Evolutionary conservation across 2,888 invertebrate species (phyloP).

Genomic region (Drosophila siamana): DNA sequence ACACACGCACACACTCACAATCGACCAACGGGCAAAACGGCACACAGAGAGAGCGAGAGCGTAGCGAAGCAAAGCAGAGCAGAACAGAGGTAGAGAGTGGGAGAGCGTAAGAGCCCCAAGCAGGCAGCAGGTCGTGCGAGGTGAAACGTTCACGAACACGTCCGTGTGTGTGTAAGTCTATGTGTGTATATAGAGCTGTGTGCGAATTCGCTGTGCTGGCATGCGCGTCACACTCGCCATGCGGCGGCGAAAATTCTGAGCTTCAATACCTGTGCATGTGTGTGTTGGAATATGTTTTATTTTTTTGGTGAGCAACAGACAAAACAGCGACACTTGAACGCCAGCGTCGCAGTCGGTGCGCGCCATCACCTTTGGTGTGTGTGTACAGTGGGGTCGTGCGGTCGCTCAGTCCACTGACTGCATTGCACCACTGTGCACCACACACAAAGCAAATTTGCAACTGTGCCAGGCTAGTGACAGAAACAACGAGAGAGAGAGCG

Average conservation of each 20-base stretch:
- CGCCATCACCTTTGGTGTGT: constrained; percentile 33
- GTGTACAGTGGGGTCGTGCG: constrained; percentile 52
- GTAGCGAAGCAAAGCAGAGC: too few species aligned
- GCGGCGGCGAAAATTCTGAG: constrained; percentile 29
- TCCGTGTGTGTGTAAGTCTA: background rate
- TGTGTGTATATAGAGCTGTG: constrained; percentile 37
- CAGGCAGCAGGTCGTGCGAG: constrained; percentile 64
- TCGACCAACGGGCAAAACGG: constrained; percentile 33
- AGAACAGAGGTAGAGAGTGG: constrained; percentile 15
- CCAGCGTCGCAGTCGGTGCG: constrained; percentile 20
- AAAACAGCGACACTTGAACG: constrained; percentile 40
- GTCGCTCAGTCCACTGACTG: constrained; percentile 41
- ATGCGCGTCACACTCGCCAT: constrained; percentile 67
- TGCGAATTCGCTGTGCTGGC: constrained; percentile 68
- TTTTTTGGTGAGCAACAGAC: constrained; percentile 55
- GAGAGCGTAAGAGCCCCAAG: constrained; percentile 15
- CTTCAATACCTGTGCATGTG: constrained; percentile 17
- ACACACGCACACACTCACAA: background rate
- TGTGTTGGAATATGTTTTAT: constrained; percentile 27
- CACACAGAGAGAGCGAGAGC: constrained; percentile 18
- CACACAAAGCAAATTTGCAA: constrained; percentile 55
- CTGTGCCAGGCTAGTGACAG: constrained; percentile 12
- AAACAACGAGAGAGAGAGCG: constrained; percentile 11
- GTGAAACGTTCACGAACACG: constrained; percentile 49
- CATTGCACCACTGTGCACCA: constrained; percentile 63